Evolutionary conservation across 2,888 invertebrate genomes (phyloP), one percentile per base, ranked within the genome.

Genomic region (Salpingus planirostris): DNA sequence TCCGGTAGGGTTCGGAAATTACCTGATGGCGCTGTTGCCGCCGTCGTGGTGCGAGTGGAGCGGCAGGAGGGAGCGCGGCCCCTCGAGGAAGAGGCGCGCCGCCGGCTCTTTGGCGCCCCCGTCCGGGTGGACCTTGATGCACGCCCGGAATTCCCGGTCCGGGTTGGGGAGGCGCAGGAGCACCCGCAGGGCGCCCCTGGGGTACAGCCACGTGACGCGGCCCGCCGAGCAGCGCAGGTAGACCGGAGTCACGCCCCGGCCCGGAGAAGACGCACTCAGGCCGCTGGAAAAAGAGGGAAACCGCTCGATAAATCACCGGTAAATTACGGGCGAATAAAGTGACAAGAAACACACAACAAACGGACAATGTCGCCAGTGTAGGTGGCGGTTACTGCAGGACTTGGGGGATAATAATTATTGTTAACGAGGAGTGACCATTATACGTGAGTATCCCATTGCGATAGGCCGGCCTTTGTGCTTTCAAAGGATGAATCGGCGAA

Each of bases 201-300:
- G 84, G 59, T 84, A 84, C 48, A 74, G 62, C 85, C 85, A 85
- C n/a, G 73, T 69, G 7, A 86, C 73, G 11, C 68, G 65, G 13
- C 85, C 85, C 38, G 80, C 77, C 11, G 79, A 70, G 54, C 85
- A 85, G 14, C 83, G 71, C 28, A 85, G 71, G 64, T 84, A 83
- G 21, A 85, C 79, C 1, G 84, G 83, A 21, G 80, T 78, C 27
- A 85, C 81, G 2, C 78, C 81, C 31, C 79, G 71, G 36, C 58
- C 57, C 15, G 50, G 44, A 4, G 65, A 55, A 55, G 68, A 60
- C 3, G 56, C 50, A 42, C 76, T 56, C 3, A 79, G 78, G 55
- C 80, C 80, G 67, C 21, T 73, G 74, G 40, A 59, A 56, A 46
- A 55, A 39, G 44, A 41, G 42, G 51, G n/a, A 21, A 29, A 18